Evolutionary conservation across 1,140 invertebrate species (phyloP).

Genomic region (Drosophila rufa): DNA sequence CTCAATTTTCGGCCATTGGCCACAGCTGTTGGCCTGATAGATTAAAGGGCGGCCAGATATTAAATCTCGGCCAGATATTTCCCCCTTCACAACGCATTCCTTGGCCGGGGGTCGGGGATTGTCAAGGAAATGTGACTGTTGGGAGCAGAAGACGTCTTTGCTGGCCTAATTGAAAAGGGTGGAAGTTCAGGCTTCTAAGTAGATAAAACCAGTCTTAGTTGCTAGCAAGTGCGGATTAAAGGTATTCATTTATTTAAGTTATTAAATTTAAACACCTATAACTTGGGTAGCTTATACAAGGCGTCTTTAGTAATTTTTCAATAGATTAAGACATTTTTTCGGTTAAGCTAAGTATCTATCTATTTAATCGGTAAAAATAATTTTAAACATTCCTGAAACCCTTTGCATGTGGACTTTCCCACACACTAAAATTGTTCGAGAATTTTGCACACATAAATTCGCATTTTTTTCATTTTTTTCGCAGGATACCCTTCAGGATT

Average conservation of each 20-base stretch:
- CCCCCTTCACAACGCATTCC: not conserved
- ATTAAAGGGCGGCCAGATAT: constrained; percentile 50
- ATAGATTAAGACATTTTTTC: no score
- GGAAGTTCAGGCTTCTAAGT: not conserved
- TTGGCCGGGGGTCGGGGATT: not conserved
- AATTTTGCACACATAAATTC: constrained; percentile 26
- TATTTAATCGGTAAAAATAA: not conserved
- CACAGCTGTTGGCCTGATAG: constrained; percentile 52
- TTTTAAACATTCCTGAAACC: not conserved
- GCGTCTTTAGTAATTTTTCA: not conserved
- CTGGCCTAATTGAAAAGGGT: constrained; percentile 2
- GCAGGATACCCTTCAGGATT: constrained; percentile 1
- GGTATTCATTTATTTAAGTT: not conserved
- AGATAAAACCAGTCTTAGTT: no score
- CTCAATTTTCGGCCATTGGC: constrained; percentile 57
- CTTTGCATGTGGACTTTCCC: constrained; percentile 16
- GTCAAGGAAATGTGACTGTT: constrained; percentile 5
- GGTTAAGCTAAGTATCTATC: no score
- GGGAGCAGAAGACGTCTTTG: not conserved
- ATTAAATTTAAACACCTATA: no score
- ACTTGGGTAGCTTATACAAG: no score
- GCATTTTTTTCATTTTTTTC: constrained; percentile 12
- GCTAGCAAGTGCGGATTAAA: no score
- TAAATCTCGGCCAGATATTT: constrained; percentile 27
- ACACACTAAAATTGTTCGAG: constrained; percentile 19